A percentile compares a stretch with the other conserved stretches of the same genome.
Conservation (phyloP, 2,888 invertebrate genomes). For the Papilio protenor region DNA sequence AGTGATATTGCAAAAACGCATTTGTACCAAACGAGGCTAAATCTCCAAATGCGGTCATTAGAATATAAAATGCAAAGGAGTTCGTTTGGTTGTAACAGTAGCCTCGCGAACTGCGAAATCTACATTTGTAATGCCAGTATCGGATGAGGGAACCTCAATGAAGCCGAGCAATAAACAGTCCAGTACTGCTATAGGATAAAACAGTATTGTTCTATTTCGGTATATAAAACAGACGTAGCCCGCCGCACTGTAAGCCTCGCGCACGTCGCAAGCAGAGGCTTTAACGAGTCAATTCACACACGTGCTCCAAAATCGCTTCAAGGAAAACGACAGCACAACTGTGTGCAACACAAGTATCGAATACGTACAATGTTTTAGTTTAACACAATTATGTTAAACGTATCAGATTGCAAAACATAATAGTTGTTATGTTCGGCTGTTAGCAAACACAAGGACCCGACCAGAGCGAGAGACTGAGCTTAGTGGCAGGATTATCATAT, state of each 20-base stretch:
- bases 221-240: neutral
- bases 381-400: neutral
- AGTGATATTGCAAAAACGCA: neutral
- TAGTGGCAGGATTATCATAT: neutral
- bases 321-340: conserved; percentile 25
- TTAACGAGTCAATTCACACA: conserved; percentile 32
- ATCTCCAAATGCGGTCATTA: neutral
- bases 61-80: neutral
- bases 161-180: neutral
- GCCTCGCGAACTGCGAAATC: neutral
- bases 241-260: neutral
- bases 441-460: neutral
- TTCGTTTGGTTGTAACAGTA: neutral
- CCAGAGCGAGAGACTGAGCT: neutral
- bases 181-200: neutral
- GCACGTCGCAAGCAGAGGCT: neutral
- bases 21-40: neutral
- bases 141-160: neutral
- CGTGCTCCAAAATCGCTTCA: conserved; percentile 23
- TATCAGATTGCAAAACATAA: neutral
- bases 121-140: neutral
- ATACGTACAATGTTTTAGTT: neutral
- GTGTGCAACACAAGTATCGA: neutral
- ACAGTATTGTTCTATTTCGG: neutral
- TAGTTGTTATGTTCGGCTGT: neutral